Evolutionary conservation across 2,113 vertebrate species (phyloP).

Genomic region (Eudorcas thomsonii): DNA sequence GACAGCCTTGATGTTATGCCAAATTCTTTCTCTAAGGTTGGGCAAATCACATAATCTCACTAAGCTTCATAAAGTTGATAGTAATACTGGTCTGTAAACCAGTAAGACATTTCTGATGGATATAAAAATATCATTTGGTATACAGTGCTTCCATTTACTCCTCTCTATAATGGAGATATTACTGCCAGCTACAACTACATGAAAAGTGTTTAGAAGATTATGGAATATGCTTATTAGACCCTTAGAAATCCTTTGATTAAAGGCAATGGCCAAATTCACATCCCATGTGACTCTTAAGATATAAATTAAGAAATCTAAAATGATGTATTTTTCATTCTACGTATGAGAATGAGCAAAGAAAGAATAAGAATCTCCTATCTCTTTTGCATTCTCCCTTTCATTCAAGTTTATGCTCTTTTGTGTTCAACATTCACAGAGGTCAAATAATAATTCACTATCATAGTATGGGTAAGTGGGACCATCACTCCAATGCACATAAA

Average conservation of each 20-base stretch:
- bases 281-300: neutral
- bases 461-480: neutral
- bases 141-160: conserved; percentile 43
- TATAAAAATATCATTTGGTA: conserved; percentile 52
- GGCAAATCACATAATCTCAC: conserved; percentile 52
- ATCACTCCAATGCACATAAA: neutral
- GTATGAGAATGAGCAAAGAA: neutral
- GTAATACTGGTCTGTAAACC: conserved; percentile 42
- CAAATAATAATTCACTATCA: neutral
- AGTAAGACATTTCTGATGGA: conserved; percentile 46
- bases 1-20: conserved; percentile 24
- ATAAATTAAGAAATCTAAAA: conserved; percentile 37
- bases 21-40: conserved; percentile 51
- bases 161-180: conserved; percentile 6
- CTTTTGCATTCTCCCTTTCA: neutral
- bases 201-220: neutral
- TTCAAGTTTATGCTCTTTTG: neutral
- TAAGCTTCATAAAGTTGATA: conserved; percentile 49
- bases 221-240: conserved; percentile 1
- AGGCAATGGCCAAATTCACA: conserved; percentile 42
- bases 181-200: conserved; percentile 2
- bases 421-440: neutral
- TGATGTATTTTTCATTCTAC: conserved; percentile 8
- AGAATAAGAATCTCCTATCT: neutral
- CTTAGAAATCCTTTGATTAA: conserved; percentile 58